Percentiles rank a stretch among this genome's conserved stretches.
Conservation (phyloP, 2,113 vertebrate genomes). For the Cottus gobio region DNA sequence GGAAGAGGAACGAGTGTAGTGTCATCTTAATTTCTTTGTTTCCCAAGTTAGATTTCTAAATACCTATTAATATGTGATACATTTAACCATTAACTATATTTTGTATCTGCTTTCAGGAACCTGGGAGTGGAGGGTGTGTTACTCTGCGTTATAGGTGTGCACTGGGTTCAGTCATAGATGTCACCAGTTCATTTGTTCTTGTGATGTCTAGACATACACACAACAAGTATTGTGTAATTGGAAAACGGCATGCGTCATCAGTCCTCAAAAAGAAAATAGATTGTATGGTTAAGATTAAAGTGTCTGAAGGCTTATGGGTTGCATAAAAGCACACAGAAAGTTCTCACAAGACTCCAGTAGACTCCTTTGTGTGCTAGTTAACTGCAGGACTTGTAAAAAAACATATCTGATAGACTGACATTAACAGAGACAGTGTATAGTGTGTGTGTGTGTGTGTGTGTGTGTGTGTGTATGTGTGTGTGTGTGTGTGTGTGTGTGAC, state of each 20-base stretch:
- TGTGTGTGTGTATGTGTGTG: slow-evolving; percentile 2
- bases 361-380: slow-evolving; percentile 29
- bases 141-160: background rate
- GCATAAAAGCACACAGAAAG: slow-evolving; percentile 23
- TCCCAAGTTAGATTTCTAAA: background rate
- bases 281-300: slow-evolving; percentile 33
- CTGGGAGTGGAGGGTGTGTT: background rate
- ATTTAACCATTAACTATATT: background rate
- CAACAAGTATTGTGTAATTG: slow-evolving; percentile 5
- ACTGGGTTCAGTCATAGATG: slow-evolving; percentile 3
- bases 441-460: slow-evolving; percentile 3
- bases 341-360: slow-evolving; percentile 12
- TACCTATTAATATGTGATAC: background rate
- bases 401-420: slow-evolving; percentile 57
- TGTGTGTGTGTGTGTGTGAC: slow-evolving; percentile 34
- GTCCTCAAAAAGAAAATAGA: background rate
- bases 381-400: slow-evolving; percentile 28
- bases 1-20: background rate
- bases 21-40: background rate
- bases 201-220: slow-evolving; percentile 42
- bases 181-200: slow-evolving; percentile 10
- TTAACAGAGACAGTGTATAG: slow-evolving; percentile 42
- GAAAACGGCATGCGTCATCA: slow-evolving; percentile 17
- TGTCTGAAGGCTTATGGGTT: slow-evolving; percentile 12
- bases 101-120: background rate